These are phyloP conservation scores for Acronicta psi DNA, from an alignment of 2,888 invertebrate species.

Conservation along the genomic window DNA sequence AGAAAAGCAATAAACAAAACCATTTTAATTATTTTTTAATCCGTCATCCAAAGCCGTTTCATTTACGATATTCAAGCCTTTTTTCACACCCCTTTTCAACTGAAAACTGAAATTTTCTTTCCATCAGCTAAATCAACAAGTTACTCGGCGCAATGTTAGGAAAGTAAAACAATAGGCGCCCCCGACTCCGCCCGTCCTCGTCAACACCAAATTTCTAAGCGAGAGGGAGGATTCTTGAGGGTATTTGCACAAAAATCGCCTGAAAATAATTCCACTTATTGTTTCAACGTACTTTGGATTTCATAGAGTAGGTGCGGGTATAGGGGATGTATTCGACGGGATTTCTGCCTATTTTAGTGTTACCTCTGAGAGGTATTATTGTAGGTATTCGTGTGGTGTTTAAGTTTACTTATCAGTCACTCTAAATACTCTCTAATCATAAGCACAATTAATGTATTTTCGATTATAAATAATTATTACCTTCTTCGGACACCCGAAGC, in stretches of 20 bases:
- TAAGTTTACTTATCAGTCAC: too few relatives aligned
- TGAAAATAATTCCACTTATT: conserved; percentile 70
- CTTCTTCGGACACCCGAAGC: too few relatives aligned
- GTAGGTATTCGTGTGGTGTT: neutral
- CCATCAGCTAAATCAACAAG: conserved; percentile 57
- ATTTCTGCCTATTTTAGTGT: conserved; percentile 30
- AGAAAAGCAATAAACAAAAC: neutral
- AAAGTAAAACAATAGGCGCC: conserved; percentile 49
- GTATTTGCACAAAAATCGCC: conserved; percentile 69
- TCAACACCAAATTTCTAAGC: conserved; percentile 58
- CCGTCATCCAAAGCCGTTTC: conserved; percentile 1
- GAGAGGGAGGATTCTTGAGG: conserved; percentile 62
- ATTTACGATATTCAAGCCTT: conserved; percentile 12
- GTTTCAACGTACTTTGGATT: conserved; percentile 52
- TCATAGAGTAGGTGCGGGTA: conserved; percentile 47
- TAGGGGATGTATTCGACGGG: conserved; percentile 14
- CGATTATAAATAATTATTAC: too few relatives aligned
- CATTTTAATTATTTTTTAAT: neutral
- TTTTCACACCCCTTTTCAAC: conserved; percentile 8
- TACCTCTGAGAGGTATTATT: neutral
- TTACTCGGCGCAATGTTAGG: conserved; percentile 26
- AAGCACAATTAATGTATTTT: too few relatives aligned
- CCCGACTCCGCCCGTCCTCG: conserved; percentile 25
- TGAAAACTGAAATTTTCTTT: conserved; percentile 50
- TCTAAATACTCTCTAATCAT: too few relatives aligned